phyloP scores from a whole-genome alignment of 2,888 invertebrate species.

The Lycia hirtaria region DNA sequence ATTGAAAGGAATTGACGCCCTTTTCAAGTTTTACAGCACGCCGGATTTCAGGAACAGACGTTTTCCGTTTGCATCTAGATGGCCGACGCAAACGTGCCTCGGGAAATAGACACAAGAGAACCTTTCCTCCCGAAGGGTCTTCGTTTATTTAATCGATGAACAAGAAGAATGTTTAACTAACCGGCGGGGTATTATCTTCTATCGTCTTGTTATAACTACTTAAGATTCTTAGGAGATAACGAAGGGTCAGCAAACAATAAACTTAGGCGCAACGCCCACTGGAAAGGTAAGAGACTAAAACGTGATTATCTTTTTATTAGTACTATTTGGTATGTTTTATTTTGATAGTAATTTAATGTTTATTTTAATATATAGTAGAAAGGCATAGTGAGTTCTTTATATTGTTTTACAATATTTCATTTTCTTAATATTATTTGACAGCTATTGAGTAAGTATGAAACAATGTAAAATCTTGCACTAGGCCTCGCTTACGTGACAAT shows the following conservation, averaged over 20 bases:
- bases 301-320: too few species aligned
- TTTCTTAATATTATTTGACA: too few species aligned
- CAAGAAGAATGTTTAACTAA: constrained; percentile 21
- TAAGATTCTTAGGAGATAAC: constrained; percentile 6
- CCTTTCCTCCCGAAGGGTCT: constrained; percentile 7
- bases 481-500: too few species aligned
- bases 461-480: too few species aligned
- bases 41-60: constrained; percentile 10
- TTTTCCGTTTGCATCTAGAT: constrained; percentile 9
- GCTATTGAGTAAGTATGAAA: too few species aligned
- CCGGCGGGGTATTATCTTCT: background rate
- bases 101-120: constrained; percentile 8
- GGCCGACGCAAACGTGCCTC: background rate
- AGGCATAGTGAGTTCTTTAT: too few species aligned
- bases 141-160: constrained; percentile 24
- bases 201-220: constrained; percentile 4
- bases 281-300: too few species aligned
- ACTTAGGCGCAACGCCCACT: too few species aligned
- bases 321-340: too few species aligned
- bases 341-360: too few species aligned
- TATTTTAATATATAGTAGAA: too few species aligned
- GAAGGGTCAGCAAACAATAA: constrained; percentile 22
- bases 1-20: constrained; percentile 4
- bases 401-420: too few species aligned
- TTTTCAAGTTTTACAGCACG: constrained; percentile 10